A percentile compares a stretch with the other conserved stretches of the same genome.
phyloP scores from a whole-genome alignment of 2,797 vertebrate genomes.

The Pithecia hirsuta region DNA sequence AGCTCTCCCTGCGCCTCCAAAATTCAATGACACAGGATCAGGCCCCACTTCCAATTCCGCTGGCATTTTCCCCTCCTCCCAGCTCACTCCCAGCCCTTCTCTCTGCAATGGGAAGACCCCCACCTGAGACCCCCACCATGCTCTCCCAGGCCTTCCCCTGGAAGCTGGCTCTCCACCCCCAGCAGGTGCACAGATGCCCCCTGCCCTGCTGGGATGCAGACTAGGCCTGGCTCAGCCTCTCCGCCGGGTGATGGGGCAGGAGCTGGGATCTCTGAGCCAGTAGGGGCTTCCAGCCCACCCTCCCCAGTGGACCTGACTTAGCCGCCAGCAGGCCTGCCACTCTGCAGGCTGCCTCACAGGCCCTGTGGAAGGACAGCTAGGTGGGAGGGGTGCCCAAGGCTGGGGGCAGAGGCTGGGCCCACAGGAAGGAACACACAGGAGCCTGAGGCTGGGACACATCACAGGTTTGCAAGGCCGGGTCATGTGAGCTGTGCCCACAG shows the following conservation, averaged over 20 bases:
- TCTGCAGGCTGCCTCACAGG: conserved; percentile 44
- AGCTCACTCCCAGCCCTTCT: neutral
- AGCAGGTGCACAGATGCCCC: neutral
- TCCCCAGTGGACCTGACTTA: neutral
- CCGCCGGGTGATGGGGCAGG: neutral
- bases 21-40: neutral
- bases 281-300: neutral
- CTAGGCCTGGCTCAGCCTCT: conserved; percentile 29
- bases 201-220: neutral
- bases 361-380: neutral
- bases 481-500: conserved; percentile 6
- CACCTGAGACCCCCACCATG: neutral
- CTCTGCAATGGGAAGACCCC: neutral
- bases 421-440: neutral
- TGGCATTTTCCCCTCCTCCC: neutral
- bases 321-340: conserved; percentile 14
- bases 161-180: neutral
- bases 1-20: neutral
- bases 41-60: neutral
- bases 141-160: neutral
- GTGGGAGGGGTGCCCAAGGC: neutral
- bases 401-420: neutral
- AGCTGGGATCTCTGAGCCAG: neutral
- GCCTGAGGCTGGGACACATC: neutral
- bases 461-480: conserved; percentile 9